A percentile compares a stretch with the other conserved stretches of the same genome.
phyloP scores from a whole-genome alignment of 2,113 vertebrate species.

The Sterna hirundo region DNA sequence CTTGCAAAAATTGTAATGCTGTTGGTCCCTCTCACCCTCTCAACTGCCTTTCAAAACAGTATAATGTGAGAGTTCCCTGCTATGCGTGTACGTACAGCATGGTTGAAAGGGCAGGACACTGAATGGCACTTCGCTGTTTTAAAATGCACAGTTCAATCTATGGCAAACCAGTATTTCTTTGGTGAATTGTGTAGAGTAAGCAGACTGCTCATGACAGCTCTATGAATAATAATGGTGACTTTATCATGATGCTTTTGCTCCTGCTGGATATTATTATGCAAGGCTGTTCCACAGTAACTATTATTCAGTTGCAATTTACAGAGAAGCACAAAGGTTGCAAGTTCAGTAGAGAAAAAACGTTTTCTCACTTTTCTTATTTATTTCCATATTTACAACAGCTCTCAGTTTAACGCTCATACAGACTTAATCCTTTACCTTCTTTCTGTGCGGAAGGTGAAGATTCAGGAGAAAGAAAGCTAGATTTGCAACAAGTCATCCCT shows the following conservation, averaged over 20 bases:
- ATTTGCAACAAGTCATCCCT: not conserved
- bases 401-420: not conserved
- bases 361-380: not conserved
- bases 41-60: not conserved
- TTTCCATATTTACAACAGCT: conserved; percentile 1
- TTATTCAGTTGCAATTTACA: not conserved
- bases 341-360: not conserved
- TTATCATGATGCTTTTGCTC: not conserved
- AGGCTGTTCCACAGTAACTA: not conserved
- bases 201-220: conserved; percentile 28
- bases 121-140: not conserved
- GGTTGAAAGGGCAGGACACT: not conserved
- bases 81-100: fast-evolving
- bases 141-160: not conserved
- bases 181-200: conserved; percentile 26
- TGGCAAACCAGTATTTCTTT: not conserved
- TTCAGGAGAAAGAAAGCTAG: not conserved
- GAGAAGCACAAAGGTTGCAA: not conserved
- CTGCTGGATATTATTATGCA: conserved; percentile 19
- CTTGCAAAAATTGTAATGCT: not conserved
- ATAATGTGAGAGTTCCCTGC: not conserved
- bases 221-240: conserved; percentile 49
- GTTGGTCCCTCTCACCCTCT: not conserved
- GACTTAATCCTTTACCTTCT: not conserved
- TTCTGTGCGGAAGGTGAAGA: not conserved